These are phyloP conservation scores for Mohoua ochrocephala DNA, from an alignment of 2,113 vertebrate genomes.

Conservation along the genomic window DNA sequence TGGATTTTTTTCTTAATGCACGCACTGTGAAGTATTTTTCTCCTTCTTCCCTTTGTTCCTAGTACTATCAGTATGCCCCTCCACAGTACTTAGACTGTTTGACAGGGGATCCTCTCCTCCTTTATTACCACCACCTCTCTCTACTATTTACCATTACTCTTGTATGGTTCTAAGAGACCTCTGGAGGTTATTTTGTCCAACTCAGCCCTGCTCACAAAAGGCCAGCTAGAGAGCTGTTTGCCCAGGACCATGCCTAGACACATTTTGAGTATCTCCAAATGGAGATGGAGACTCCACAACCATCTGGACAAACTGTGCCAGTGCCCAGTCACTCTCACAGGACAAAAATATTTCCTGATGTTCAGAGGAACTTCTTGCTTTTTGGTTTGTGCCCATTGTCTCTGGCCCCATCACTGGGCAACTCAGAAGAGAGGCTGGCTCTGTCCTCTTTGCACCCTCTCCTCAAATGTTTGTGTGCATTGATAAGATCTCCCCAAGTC, in stretches of 20 bases:
- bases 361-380: not conserved
- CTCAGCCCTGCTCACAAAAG: not conserved
- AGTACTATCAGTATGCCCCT: not conserved
- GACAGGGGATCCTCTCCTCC: not conserved
- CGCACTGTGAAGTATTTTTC: not conserved
- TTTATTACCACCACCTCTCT: not conserved
- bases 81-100: not conserved
- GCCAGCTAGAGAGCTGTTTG: not conserved
- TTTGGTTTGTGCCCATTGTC: not conserved
- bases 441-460: not conserved
- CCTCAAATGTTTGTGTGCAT: not conserved
- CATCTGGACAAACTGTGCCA: not conserved
- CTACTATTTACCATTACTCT: not conserved
- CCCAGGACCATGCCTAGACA: not conserved
- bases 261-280: not conserved
- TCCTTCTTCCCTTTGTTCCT: not conserved
- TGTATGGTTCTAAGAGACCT: not conserved
- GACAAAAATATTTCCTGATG: not conserved
- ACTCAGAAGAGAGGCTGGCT: not conserved
- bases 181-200: not conserved
- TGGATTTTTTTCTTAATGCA: not conserved
- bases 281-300: not conserved
- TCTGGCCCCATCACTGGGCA: not conserved
- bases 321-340: not conserved
- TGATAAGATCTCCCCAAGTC: not conserved